Conservation (phyloP, 2,888 invertebrate genomes). For the Monoplex corrugatus region DNA sequence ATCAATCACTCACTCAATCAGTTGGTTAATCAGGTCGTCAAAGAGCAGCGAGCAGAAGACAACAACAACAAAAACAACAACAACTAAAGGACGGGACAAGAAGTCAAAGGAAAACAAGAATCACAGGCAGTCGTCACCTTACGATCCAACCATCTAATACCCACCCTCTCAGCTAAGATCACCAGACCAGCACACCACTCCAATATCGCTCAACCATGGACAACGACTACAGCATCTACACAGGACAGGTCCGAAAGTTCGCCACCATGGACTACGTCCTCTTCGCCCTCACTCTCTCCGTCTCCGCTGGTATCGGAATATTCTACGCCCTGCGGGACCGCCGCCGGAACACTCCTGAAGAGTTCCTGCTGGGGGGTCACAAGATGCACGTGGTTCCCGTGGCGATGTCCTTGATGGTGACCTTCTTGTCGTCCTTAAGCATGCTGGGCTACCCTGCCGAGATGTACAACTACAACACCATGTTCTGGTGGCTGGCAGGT, state of each 20-base stretch:
- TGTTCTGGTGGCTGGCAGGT: slow-evolving; percentile 58
- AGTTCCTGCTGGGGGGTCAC: slow-evolving; percentile 77
- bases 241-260: slow-evolving; percentile 53
- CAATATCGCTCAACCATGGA: too few relatives aligned
- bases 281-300: slow-evolving; percentile 57
- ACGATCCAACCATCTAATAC: too few relatives aligned
- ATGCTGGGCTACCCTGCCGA: slow-evolving; percentile 67
- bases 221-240: slow-evolving; percentile 57
- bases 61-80: too few relatives aligned
- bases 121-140: too few relatives aligned
- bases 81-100: too few relatives aligned
- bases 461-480: slow-evolving; percentile 65
- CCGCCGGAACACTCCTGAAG: slow-evolving; percentile 83
- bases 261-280: slow-evolving; percentile 59
- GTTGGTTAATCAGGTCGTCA: too few relatives aligned
- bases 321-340: slow-evolving; percentile 83
- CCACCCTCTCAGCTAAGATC: too few relatives aligned
- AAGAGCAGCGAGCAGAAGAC: too few relatives aligned
- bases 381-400: slow-evolving; percentile 78
- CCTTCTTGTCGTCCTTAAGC: slow-evolving; percentile 66
- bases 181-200: too few relatives aligned
- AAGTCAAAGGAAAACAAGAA: too few relatives aligned
- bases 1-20: too few relatives aligned
- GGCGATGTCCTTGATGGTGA: slow-evolving; percentile 77
- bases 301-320: slow-evolving; percentile 68